Evolutionary conservation across 2,113 vertebrate species (phyloP), one percentile per base, ranked within the genome.

Genomic region (Bos javanicus): DNA sequence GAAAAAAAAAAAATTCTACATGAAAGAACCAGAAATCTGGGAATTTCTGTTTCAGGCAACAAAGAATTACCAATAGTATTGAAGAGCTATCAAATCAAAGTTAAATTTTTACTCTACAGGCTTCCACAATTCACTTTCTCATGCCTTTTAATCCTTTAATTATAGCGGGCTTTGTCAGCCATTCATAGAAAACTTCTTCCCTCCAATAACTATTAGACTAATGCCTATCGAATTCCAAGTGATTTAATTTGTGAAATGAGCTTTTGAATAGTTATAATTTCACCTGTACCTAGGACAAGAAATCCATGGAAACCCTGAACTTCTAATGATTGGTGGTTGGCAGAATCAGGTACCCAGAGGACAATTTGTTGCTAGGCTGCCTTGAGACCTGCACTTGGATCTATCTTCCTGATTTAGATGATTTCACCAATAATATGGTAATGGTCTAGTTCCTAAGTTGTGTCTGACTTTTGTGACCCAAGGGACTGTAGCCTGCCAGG

Each of bases 191-290:
- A 78, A 0, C 3, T 88, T 7, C 48, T 98, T 97, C 36, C 64
- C 25, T 84, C 71, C 50, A 3, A 7, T 90, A 95, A 94, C 82
- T 96, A 97, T 98, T 82, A 95, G n/a, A 7, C 33, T 60, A 84
- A 19, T 2, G 15, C 67, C 14, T 1, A 15, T 88, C 28, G 25
- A 96, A 95, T 1, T 12, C 59, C 19, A 89, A 71, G 10, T 56
- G 36, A 82, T 0, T 43, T 78, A 84, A 26, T 30, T 91, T 83
- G 67, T 90, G 60, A 57, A 97, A 95, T 83, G 11, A 25, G 1
- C 23, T 39, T 97, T 96, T 36, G 19, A 91, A 94, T 0, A 13
- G 57, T 80, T 97, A 76, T 26, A 30, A 60, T 67, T 98, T 76
- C 43, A 89, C 43, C 36, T 90, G 39, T 28, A 56, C 30, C 7